Conservation (phyloP, 2,888 invertebrate genomes). For the Beris morrisii region DNA sequence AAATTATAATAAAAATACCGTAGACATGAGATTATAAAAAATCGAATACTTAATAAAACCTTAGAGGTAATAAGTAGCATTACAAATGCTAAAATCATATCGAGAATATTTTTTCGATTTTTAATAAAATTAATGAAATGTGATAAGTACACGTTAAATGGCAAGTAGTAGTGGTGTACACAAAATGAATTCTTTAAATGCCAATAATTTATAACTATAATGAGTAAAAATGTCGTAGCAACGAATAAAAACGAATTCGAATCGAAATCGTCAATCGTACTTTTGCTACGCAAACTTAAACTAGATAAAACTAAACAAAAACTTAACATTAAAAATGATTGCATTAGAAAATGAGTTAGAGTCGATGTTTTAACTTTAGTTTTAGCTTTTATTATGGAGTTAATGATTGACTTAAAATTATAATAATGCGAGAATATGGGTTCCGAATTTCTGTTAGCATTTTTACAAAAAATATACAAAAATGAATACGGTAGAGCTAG, state of each 20-base stretch:
- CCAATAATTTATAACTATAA: neutral
- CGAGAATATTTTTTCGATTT: neutral
- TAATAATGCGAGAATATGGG: constrained; percentile 28
- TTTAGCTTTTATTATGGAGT: constrained; percentile 9
- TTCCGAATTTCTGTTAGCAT: constrained; percentile 26
- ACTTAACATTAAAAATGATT: constrained; percentile 14
- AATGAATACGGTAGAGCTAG: constrained; percentile 18
- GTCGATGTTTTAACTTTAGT: neutral
- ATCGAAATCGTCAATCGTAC: neutral
- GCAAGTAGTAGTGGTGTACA: constrained; percentile 4
- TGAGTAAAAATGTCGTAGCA: neutral
- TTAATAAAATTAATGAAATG: constrained; percentile 1
- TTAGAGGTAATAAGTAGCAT: constrained; percentile 5
- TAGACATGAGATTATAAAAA: constrained; percentile 15
- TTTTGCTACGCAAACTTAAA: constrained; percentile 8
- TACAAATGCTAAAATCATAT: constrained; percentile 2
- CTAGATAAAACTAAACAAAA: constrained; percentile 12
- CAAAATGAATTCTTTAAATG: neutral
- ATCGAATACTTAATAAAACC: constrained; percentile 12
- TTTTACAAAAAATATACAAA: constrained; percentile 33
- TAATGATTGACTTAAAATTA: constrained; percentile 30
- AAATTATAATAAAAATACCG: constrained; percentile 19
- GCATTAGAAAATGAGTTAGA: neutral
- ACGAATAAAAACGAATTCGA: neutral
- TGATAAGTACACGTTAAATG: constrained; percentile 25